Percentiles rank a stretch among this genome's conserved stretches.
Evolutionary conservation across 2,113 vertebrate genomes (phyloP).

Genomic region (Cisticola juncidis): DNA sequence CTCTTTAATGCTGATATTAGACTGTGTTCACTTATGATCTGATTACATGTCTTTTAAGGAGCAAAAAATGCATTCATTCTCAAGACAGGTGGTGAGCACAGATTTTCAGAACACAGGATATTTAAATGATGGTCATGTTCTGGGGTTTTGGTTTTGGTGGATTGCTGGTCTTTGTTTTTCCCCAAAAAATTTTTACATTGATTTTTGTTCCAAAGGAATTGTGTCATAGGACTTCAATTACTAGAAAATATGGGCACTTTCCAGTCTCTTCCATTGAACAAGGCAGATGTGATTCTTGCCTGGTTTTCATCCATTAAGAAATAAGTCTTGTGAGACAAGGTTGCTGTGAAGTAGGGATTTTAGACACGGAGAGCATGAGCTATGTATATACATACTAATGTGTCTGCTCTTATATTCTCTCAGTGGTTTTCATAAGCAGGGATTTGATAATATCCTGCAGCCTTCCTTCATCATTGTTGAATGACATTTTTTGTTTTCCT

Average conservation of each 20-base stretch:
- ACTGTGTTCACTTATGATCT: background rate
- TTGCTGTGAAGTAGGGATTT: background rate
- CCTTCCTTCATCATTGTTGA: background rate
- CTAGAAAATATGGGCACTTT: background rate
- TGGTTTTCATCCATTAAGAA: background rate
- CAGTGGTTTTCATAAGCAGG: background rate
- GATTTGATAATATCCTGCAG: background rate
- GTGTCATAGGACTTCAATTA: background rate
- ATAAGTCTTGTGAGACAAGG: background rate
- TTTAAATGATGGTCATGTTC: background rate
- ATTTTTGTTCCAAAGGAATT: background rate
- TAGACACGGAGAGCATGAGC: background rate
- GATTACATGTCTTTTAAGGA: background rate
- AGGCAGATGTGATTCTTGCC: background rate
- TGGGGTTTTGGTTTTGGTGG: background rate
- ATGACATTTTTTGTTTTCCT: background rate
- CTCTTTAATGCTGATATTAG: background rate
- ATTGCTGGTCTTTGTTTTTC: background rate
- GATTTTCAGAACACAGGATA: background rate
- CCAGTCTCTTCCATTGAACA: background rate
- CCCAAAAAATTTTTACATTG: background rate
- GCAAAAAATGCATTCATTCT: background rate
- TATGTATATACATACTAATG: background rate
- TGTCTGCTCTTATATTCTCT: background rate
- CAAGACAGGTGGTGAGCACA: background rate